Evolutionary conservation across 2,113 vertebrate genomes (phyloP).

Genomic region (Toxotes jaculatrix): DNA sequence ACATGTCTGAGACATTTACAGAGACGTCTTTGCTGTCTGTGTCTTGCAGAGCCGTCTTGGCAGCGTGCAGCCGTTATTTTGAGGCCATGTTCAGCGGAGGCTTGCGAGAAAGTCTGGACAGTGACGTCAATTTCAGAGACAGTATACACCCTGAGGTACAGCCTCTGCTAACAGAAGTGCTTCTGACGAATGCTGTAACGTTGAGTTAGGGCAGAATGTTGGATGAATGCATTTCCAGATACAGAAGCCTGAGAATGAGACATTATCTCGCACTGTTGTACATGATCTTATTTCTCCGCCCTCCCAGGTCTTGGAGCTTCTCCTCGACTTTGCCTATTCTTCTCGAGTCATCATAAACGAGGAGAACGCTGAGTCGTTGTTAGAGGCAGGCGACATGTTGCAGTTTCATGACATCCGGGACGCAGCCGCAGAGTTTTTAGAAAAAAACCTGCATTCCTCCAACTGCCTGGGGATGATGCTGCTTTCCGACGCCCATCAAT

Average conservation of each 20-base stretch:
- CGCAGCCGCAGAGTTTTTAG: conserved; percentile 92
- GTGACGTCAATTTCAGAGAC: conserved; percentile 93
- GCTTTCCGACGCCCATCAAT: conserved; percentile 95
- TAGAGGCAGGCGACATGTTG: conserved; percentile 96
- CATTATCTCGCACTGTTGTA: too few species aligned
- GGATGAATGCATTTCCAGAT: not conserved
- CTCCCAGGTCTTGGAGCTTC: conserved; percentile 88
- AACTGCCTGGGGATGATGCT: conserved; percentile 97
- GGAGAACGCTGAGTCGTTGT: conserved; percentile 94
- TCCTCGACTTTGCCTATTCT: conserved; percentile 95
- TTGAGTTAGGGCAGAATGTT: not conserved
- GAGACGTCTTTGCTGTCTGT: not conserved
- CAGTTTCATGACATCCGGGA: conserved; percentile 95
- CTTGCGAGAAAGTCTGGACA: conserved; percentile 91
- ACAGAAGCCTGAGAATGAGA: too few species aligned
- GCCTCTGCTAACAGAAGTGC: not conserved
- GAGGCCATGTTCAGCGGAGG: conserved; percentile 98
- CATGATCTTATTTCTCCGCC: not conserved
- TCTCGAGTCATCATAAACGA: conserved; percentile 94
- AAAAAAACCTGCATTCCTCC: conserved; percentile 92
- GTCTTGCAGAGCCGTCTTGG: conserved; percentile 87
- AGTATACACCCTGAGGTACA: conserved; percentile 91
- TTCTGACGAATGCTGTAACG: not conserved
- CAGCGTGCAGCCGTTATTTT: conserved; percentile 95
- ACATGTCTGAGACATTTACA: too few species aligned